These are phyloP conservation scores for Bos indicus DNA, from an alignment of 2,113 vertebrate species.

Conservation along the genomic window DNA sequence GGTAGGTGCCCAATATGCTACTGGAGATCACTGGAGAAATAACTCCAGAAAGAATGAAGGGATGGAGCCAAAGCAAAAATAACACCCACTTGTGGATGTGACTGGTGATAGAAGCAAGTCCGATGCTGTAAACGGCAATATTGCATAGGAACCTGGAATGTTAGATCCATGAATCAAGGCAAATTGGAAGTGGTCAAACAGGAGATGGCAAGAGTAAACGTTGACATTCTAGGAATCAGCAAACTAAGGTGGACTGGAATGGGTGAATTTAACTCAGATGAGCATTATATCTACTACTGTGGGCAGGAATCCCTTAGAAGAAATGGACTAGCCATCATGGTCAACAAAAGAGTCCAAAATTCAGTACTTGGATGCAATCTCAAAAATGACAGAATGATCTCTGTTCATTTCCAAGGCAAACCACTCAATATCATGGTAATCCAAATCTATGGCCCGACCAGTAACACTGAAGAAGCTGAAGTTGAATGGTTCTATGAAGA, in stretches of 20 bases:
- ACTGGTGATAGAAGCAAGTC: not conserved
- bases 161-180: not conserved
- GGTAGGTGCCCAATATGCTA: not conserved
- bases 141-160: not conserved
- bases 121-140: not conserved
- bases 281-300: not conserved
- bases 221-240: not conserved
- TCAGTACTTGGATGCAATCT: not conserved
- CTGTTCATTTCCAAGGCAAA: no score
- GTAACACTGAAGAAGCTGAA: no score
- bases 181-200: not conserved
- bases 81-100: not conserved
- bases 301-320: not conserved
- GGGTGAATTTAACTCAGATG: not conserved
- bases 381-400: not conserved
- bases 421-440: no score
- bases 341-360: not conserved
- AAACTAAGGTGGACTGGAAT: not conserved
- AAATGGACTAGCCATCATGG: not conserved
- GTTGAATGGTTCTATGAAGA: no score
- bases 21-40: not conserved
- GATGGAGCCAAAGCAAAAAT: not conserved
- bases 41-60: not conserved
- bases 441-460: no score
- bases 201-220: not conserved